Evolutionary conservation across 2,888 invertebrate genomes (phyloP).

Genomic region (Disparrhopalites patrizii): DNA sequence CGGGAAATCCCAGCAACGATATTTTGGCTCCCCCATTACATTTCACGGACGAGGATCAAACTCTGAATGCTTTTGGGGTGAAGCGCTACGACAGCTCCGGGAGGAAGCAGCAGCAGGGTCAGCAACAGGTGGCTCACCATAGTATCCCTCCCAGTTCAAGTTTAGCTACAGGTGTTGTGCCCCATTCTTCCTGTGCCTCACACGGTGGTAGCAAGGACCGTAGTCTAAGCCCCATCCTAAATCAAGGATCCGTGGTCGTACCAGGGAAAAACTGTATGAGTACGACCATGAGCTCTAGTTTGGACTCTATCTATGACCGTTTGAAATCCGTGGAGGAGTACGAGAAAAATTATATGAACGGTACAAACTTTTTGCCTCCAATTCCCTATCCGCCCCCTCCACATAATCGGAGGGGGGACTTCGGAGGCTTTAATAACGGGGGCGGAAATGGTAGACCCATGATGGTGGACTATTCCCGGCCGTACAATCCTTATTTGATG

Average conservation of each 20-base stretch:
- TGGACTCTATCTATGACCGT: conserved; percentile 47
- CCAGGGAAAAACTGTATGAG: conserved; percentile 11
- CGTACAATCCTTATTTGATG: neutral
- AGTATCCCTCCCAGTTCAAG: neutral
- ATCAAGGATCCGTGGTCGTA: no score
- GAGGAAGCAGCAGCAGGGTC: no score
- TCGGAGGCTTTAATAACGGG: no score
- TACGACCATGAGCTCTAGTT: conserved; percentile 30
- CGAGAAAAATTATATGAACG: conserved; percentile 4
- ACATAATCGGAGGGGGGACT: neutral
- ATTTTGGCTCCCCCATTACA: conserved; percentile 13
- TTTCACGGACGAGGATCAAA: conserved; percentile 15
- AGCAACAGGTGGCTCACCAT: conserved; percentile 3
- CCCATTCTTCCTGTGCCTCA: neutral
- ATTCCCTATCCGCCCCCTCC: neutral
- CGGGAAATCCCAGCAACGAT: conserved; percentile 2
- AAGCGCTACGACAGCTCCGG: conserved; percentile 6
- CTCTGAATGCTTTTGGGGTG: conserved; percentile 1
- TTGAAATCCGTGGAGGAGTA: conserved; percentile 28
- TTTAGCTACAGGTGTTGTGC: no score
- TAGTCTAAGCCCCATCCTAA: neutral
- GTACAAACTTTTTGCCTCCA: conserved; percentile 6
- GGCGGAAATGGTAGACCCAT: neutral
- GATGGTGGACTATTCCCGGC: neutral
- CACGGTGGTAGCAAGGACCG: neutral